Evolutionary conservation across 2,888 invertebrate genomes (phyloP), one percentile per base, ranked within the genome.

Genomic region (Ferrisia virgata): DNA sequence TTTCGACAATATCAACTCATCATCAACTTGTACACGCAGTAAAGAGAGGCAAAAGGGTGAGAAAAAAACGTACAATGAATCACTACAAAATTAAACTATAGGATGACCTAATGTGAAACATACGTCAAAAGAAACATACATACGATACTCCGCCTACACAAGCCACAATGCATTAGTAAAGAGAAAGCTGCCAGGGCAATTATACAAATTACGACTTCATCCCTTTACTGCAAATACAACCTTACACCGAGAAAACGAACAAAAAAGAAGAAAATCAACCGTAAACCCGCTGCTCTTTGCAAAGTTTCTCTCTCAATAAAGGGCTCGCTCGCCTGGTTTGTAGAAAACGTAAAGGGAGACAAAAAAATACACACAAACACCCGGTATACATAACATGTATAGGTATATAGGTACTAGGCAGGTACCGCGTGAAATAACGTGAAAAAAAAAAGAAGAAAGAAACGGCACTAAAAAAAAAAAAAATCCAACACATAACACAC

Each of bases 191-290:
- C 36, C 72, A 36, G 36, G 36, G 18, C 72, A 76, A 76, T 76
- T 76, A 76, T 36, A 76, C 36, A 76, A 76, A 76, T 76, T 76
- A 76, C 53, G 22, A 15, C 69, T 15, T 8, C 69, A 53, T 53
- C 53, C 18, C 18, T 53, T 22, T 40, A 40, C 18, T 25, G 18
- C 8, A 18, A 13, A 31, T 36, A 9, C n/a, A n/a, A n/a, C 15
- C 72, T 76, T 76, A 36, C 36, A 36, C 72, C 72, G 36, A 69
- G n/a, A 64, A 5, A 28, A 28, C 69, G 72, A n/a, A 33, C n/a
- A 33, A 76, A 76, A 69, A 4, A 47, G n/a, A 2, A 33, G n/a
- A 72, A 15, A 76, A 76, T 76, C 36, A 8, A 1, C 15, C 31
- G 13, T 64, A 13, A 64, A 64, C 3, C 39, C 39, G 11, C 58